Conservation (phyloP, 2,113 vertebrate genomes). For the Callaeas wilsoni region DNA sequence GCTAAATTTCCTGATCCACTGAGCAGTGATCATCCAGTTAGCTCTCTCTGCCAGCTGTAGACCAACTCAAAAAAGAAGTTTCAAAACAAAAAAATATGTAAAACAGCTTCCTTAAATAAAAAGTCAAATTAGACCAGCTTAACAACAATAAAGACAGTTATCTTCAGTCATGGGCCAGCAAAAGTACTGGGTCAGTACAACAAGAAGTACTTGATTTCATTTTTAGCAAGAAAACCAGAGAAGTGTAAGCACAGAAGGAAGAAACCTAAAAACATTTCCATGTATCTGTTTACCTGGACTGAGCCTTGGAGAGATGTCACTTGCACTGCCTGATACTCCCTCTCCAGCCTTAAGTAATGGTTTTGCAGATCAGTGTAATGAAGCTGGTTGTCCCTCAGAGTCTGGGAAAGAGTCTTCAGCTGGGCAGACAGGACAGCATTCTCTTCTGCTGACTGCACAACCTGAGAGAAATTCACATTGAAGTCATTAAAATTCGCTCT, state of each 20-base stretch:
- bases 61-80: neutral
- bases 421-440: slow-evolving; percentile 74
- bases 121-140: neutral
- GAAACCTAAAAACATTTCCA: neutral
- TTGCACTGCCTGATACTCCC: slow-evolving; percentile 63
- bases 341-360: slow-evolving; percentile 78
- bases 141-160: neutral
- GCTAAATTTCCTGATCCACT: neutral
- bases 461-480: slow-evolving; percentile 36
- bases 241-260: neutral
- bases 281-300: slow-evolving; percentile 29
- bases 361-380: slow-evolving; percentile 73
- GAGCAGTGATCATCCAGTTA: neutral
- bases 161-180: neutral
- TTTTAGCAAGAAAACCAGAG: neutral
- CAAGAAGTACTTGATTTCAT: neutral
- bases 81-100: neutral
- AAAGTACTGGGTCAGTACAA: neutral
- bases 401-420: slow-evolving; percentile 78
- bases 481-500: neutral
- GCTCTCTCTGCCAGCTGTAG: neutral
- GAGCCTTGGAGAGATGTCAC: slow-evolving; percentile 35
- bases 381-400: slow-evolving; percentile 78
- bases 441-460: slow-evolving; percentile 79
- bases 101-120: neutral